Base-by-base conservation (phyloP, 2,797 vertebrate species). In the Spheniscus humboldti region DNA sequence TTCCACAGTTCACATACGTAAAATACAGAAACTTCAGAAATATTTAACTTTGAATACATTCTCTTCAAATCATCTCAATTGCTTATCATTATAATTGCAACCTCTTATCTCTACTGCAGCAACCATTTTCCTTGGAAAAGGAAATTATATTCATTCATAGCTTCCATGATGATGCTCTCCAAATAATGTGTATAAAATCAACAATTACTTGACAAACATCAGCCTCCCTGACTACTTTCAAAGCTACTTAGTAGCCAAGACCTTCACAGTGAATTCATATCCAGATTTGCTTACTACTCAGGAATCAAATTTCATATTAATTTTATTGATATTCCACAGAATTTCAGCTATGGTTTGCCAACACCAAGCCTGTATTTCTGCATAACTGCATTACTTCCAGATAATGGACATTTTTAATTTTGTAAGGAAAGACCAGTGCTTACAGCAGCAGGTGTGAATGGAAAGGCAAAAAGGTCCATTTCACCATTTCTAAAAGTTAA, bases 31-130 rank as follows among this genome's bases (percentile, higher is more conserved):
- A 73, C 35, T 84, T 90, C 50, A 81, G 50, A 62, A 88, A 91
- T 84, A 55, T 82, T 69, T 63, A 79, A 66, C 39, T 87, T 94
- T 71, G 23, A 89, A 64, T 78, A 73, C 14, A 53, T 79, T 93
- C 5, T 8, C 80, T 90, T 92, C 64, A 95, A 95, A 91, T 86
- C 27, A 90, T 77, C 55, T 88, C 75, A 95, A 15, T 74, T 93
- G 76, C 53, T 89, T 86, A 43, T 74, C 83, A 33, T 88, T 60
- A 27, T 71, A 92, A 94, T 72, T 88, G 86, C 76, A 88, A 92
- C 39, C 48, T 85, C 83, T 73, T 93, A 25, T 71, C 75, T 95
- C 35, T 84, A 39, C 59, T 88, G 73, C 74, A 89, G 63, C 86
- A 90, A 71, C 31, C 17, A 7, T 88, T 82, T 80, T 28, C 45